Conservation (phyloP, 1,140 invertebrate species). For the Drosophila santomea region DNA sequence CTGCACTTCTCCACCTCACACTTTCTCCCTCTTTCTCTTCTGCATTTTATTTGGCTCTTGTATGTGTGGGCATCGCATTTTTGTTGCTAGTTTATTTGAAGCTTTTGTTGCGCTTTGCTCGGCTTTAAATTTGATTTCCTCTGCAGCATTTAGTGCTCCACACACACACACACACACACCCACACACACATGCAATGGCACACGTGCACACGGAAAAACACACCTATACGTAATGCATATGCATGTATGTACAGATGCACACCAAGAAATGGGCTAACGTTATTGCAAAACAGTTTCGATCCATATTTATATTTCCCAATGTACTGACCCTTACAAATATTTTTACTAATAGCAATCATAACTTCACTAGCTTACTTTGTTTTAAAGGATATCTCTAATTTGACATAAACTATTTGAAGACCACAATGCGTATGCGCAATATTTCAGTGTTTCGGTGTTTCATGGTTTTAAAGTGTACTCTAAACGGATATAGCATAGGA, state of each 20-base stretch:
- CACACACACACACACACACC: conserved; percentile 14
- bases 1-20: conserved; percentile 19
- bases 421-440: conserved; percentile 1
- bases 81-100: conserved; percentile 42
- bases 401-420: neutral
- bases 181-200: neutral
- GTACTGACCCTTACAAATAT: too few species aligned
- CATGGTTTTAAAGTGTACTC: too few species aligned
- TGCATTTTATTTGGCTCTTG: conserved; percentile 3
- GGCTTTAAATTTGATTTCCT: conserved; percentile 77
- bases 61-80: conserved; percentile 13
- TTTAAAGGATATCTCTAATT: too few species aligned
- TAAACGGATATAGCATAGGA: neutral
- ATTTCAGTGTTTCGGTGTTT: too few species aligned
- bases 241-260: conserved; percentile 9
- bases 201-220: neutral
- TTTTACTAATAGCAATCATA: too few species aligned
- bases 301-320: neutral
- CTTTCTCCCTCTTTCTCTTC: neutral
- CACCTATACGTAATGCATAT: conserved; percentile 15
- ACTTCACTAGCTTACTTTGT: too few species aligned
- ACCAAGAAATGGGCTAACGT: neutral
- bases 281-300: neutral
- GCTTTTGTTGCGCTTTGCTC: conserved; percentile 41
- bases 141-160: conserved; percentile 55